These are phyloP conservation scores for Holothuria scabra DNA, from an alignment of 53 echinoderm and acorn worm genomes.

Conservation along the genomic window DNA sequence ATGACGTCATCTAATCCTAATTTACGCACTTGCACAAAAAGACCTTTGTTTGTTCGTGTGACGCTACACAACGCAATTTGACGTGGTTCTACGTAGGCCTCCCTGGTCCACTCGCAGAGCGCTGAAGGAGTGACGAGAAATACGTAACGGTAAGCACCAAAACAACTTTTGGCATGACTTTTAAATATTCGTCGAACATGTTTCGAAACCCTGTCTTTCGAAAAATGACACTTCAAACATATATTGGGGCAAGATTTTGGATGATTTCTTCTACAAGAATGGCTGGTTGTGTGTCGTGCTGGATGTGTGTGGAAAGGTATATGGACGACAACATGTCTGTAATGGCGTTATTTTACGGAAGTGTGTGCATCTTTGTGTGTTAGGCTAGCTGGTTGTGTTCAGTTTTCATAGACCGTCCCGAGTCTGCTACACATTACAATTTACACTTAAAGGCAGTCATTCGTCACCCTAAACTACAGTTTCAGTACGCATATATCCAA, in stretches of 20 bases:
- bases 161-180: conserved; percentile 47
- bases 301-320: conserved; percentile 39
- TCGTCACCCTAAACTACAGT: too few species aligned
- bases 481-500: too few species aligned
- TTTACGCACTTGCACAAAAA: conserved; percentile 13
- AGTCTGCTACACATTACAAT: too few species aligned
- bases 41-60: conserved; percentile 63
- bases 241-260: conserved; percentile 16
- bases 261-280: conserved; percentile 33
- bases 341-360: conserved; percentile 39
- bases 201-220: conserved; percentile 44
- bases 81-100: conserved; percentile 99
- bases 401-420: too few species aligned
- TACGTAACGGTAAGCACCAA: conserved; percentile 99
- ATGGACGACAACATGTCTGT: conserved; percentile 28
- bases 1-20: conserved; percentile 38
- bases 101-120: conserved; percentile 98
- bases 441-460: too few species aligned
- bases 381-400: too few species aligned
- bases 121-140: conserved; percentile 99
- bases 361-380: conserved; percentile 38
- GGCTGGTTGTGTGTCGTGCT: conserved; percentile 14
- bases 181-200: conserved; percentile 44
- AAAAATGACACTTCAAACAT: conserved; percentile 29
- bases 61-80: conserved; percentile 94